phyloP scores from a whole-genome alignment of 2,888 invertebrate genomes.

The Alcis repandata region DNA sequence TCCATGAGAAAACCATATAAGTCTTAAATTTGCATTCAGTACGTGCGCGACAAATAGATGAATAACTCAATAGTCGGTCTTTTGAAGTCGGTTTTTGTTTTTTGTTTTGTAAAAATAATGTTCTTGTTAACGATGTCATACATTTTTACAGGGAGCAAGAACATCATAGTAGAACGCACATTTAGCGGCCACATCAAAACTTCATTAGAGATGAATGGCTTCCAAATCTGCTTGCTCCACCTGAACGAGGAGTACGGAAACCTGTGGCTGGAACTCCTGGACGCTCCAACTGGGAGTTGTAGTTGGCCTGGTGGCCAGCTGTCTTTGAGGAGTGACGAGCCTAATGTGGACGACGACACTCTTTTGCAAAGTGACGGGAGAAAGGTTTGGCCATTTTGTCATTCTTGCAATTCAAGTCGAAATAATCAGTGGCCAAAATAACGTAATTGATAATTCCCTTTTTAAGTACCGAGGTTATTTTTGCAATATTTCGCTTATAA shows the following conservation, averaged over 20 bases:
- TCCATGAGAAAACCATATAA: no score
- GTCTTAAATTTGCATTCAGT: no score
- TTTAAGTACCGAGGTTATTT: no score
- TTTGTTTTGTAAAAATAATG: no score
- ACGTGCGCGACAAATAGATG: no score
- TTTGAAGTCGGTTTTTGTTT: no score
- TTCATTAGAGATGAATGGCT: constrained; percentile 92
- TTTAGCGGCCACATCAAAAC: constrained; percentile 89
- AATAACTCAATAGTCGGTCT: no score
- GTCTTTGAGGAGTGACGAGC: constrained; percentile 66
- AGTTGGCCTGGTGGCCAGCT: constrained; percentile 85
- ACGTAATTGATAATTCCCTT: no score
- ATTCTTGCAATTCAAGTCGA: not conserved
- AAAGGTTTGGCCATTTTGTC: constrained; percentile 57
- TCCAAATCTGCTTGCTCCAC: constrained; percentile 90
- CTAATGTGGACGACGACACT: constrained; percentile 66
- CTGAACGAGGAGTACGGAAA: constrained; percentile 74
- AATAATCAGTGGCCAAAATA: no score
- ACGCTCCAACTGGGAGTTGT: constrained; percentile 86
- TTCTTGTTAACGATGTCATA: no score
- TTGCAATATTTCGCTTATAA: no score
- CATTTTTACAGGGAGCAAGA: constrained; percentile 68
- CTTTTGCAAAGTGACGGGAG: constrained; percentile 58
- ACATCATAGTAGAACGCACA: constrained; percentile 82
- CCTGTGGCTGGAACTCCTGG: constrained; percentile 85